phyloP scores from a whole-genome alignment of 2,888 invertebrate genomes.

The Sycophila texana region DNA sequence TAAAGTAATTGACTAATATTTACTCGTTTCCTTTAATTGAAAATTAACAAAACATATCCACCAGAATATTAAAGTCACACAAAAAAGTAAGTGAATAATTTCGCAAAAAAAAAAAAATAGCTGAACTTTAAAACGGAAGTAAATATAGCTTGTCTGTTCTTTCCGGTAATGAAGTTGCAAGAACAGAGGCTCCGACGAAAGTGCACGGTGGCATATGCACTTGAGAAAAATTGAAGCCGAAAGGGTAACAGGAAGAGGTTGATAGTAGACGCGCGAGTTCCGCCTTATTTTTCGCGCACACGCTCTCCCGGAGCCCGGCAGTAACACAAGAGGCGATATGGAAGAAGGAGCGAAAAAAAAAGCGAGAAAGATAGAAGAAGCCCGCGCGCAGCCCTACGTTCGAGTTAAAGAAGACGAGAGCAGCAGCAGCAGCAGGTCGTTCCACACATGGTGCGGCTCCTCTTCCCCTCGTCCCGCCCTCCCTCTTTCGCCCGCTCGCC shows the following conservation, averaged over 20 bases:
- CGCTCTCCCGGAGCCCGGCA: background rate
- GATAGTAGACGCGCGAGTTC: conserved; percentile 23
- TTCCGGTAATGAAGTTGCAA: conserved; percentile 28
- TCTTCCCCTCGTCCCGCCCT: conserved; percentile 30
- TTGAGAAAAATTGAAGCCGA: conserved; percentile 45
- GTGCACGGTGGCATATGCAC: conserved; percentile 34
- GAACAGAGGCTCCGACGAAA: conserved; percentile 25
- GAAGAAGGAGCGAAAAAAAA: conserved; percentile 1
- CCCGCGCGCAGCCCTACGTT: conserved; percentile 1
- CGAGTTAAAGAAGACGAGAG: conserved; percentile 37
- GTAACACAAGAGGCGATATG: background rate
- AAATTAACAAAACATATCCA: no score
- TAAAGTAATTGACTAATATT: no score
- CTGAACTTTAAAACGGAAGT: background rate
- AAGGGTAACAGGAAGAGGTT: conserved; percentile 43
- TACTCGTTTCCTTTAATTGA: no score
- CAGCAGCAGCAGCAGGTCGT: conserved; percentile 59
- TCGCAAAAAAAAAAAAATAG: background rate
- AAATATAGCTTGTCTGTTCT: conserved; percentile 1
- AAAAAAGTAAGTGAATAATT: background rate
- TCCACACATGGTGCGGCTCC: conserved; percentile 68
- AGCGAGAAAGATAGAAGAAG: conserved; percentile 10
- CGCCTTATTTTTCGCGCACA: conserved; percentile 35
- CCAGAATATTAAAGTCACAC: no score
- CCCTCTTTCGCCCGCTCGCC: conserved; percentile 31